Evolutionary conservation across 2,113 vertebrate genomes (phyloP).

Genomic region (Vanacampus margaritifer): DNA sequence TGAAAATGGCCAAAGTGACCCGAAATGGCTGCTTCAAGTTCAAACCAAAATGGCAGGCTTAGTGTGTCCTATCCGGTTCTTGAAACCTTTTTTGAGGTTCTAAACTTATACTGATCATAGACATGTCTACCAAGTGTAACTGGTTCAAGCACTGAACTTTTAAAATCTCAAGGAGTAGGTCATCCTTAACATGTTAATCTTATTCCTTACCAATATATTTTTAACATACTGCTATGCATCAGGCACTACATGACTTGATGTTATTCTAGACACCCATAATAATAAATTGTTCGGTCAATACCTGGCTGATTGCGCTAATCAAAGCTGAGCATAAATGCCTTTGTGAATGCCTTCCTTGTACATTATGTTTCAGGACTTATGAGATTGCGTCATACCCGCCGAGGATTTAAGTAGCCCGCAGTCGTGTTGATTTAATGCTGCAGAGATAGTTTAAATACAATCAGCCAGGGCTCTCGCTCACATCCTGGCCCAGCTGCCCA

Average conservation of each 20-base stretch:
- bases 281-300: background rate
- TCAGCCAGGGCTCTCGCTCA: background rate
- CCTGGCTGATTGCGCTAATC: background rate
- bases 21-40: too few relatives aligned
- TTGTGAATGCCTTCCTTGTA: background rate
- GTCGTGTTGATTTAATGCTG: background rate
- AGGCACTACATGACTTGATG: background rate
- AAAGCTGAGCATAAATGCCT: background rate
- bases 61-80: too few relatives aligned
- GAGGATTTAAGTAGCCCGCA: background rate
- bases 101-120: too few relatives aligned
- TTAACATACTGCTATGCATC: too few relatives aligned
- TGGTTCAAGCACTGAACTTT: too few relatives aligned
- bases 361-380: background rate
- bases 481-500: constrained; percentile 19
- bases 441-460: background rate
- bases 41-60: too few relatives aligned
- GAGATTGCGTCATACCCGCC: background rate
- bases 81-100: too few relatives aligned
- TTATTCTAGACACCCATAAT: background rate
- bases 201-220: too few relatives aligned
- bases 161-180: too few relatives aligned
- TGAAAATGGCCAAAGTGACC: too few relatives aligned
- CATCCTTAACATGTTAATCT: too few relatives aligned
- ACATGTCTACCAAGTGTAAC: too few relatives aligned